Base-by-base conservation (phyloP, 1,140 invertebrate species). In the Steinernema feltiae region DNA sequence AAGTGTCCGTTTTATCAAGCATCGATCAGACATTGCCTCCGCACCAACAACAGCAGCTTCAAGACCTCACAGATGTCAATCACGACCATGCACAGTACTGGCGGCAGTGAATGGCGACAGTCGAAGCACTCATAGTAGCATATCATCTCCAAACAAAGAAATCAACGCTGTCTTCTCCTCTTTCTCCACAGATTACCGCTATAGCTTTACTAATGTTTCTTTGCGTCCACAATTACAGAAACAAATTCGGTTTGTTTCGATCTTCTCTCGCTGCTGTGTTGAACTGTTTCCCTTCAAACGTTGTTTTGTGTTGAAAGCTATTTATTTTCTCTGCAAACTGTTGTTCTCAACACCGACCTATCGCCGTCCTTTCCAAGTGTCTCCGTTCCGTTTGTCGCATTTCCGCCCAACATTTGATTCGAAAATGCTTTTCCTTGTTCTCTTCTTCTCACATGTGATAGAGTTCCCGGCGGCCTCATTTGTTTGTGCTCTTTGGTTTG, bases 151-250 rank as follows among this genome's bases (percentile, higher is more conserved):
- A 21, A 63, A 27, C 12, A 63, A 21, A 3, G 53, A n/a, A 21
- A 27, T 63, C 24, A 18, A 63, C 53, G 24, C 24, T 27, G 12
- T 63, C 15, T 46, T 46, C 15, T 63, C 53, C 53, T 15, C 53
- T 63, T 27, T 46, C 41, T n/a, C 41, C 41, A 46, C 53, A 63
- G 53, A 63, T 46, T 63, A 63, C 53, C 12, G 12, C 24, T 21
- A 63, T 63, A 63, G 53, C 53, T 63, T 63, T 63, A 63, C 53
- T 27, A 63, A n/a, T n/a, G n/a, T n/a, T n/a, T n/a, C n/a, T n/a
- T n/a, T n/a, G n/a, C n/a, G n/a, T n/a, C n/a, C n/a, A n/a, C n/a
- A n/a, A n/a, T n/a, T n/a, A n/a, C n/a, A n/a, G n/a, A n/a, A n/a
- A n/a, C n/a, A n/a, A n/a, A n/a, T n/a, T n/a, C n/a, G n/a, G n/a